phyloP scores from a whole-genome alignment of 1,140 invertebrate genomes.

The Drosophila nannoptera region DNA sequence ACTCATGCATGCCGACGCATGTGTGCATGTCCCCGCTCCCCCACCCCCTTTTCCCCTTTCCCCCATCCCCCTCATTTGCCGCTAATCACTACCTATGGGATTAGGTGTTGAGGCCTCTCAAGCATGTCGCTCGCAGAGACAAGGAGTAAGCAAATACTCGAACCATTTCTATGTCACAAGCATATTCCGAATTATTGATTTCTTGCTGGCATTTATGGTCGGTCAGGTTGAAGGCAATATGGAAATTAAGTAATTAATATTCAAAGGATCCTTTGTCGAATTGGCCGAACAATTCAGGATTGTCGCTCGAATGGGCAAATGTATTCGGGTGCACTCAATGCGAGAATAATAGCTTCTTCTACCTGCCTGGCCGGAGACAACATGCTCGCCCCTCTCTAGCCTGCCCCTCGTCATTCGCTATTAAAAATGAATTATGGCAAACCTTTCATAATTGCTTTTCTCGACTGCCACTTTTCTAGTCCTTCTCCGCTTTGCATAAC shows the following conservation, averaged over 20 bases:
- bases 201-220: too few relatives aligned
- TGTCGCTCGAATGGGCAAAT: not conserved
- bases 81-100: too few relatives aligned
- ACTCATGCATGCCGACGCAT: constrained; percentile 1
- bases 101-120: too few relatives aligned
- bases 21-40: too few relatives aligned
- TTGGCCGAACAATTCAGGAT: not conserved
- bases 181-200: too few relatives aligned
- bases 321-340: not conserved
- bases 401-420: not conserved
- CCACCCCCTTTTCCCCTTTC: too few relatives aligned
- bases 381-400: not conserved
- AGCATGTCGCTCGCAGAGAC: too few relatives aligned
- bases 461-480: constrained; percentile 14
- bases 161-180: not conserved
- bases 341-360: not conserved
- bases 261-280: not conserved
- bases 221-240: not conserved
- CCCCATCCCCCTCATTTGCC: too few relatives aligned
- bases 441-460: constrained; percentile 50
- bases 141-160: too few relatives aligned
- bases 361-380: not conserved
- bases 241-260: constrained; percentile 1
- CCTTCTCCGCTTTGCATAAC: not conserved
- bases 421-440: constrained; percentile 7